Base-by-base conservation (phyloP, 1,140 invertebrate species). In the Drosophila ambigua region DNA sequence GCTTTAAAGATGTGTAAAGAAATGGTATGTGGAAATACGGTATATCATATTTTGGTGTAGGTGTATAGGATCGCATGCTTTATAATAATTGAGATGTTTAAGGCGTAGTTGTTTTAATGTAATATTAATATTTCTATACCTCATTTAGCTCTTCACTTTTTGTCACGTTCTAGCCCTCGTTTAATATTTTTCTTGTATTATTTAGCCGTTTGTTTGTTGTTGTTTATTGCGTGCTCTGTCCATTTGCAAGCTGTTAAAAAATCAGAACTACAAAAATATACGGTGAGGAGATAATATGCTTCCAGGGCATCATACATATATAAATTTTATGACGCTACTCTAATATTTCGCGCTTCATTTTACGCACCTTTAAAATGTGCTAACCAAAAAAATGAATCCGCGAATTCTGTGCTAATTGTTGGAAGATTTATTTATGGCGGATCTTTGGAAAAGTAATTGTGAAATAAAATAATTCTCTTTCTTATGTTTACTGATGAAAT, bases 341-440 rank as follows among this genome's bases (percentile, higher is more conserved):
- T 13, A 11, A 39, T 39, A 39, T 77, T 72, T 60, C 54, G 60
- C 63, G 67, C 67, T 80, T 85, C 63, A 73, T 67, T 85, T 76
- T 81, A 85, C 81, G 81, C 78, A 85, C 61, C 58, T 74, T 39
- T 54, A 78, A 72, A 85, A 87, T 49, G 74, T 87, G 81, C 45
- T 81, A 85, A 85, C 39, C 51, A 58, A 3, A 26, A 24, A 64
- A 66, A 66, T 15, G 31, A 66, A 49, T 74, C 52, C 16, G 67
- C 50, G 52, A 74, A 67, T 72, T 73, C 46, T 53, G 44, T 75
- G 81, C 74, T 85, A 87, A 85, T 87, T 87, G 49, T 31, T 51
- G 41, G n/a, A 24, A 46, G 67, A 76, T 52, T 62, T 24, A 28
- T 73, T 79, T 54, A 55, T 69, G 57, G 26, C 57, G 20, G 15